Base-by-base conservation (phyloP, 2,888 invertebrate genomes). In the Agrotis exclamationis region DNA sequence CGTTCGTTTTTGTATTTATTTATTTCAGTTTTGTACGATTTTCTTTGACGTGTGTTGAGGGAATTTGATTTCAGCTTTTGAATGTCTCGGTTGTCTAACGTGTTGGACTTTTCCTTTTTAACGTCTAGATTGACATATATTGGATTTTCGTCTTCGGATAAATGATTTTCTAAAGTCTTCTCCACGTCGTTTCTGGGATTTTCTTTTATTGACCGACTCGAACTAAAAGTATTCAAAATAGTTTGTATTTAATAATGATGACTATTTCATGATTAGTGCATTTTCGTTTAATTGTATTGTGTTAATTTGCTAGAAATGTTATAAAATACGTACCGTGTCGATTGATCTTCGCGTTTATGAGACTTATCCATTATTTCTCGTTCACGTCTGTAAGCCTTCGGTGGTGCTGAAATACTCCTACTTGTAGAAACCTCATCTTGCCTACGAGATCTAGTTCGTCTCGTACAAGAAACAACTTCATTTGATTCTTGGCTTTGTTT, bases 351-450 rank as follows among this genome's bases (percentile, higher is more conserved):
- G 28, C 71, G 75, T 66, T 77, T 80, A 67, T 79, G 72, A 47
- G 83, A 74, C 73, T 84, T 89, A 70, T 87, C 88, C 50, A 74
- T 57, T 62, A 83, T 76, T 67, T 80, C 86, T 22, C 80, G 72
- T 81, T 80, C 86, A 28, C 80, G 72, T 82, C 82, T 87, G 56
- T 86, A 86, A 73, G 87, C 82, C 76, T 93, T 94, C 24, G 93
- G 92, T 62, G 95, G 94, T 79, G 93, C 95, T 1, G 95, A 95
- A 72, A 92, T 88, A 86, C 95, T 95, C 76, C 95, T 88, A 79
- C 75, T 92, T 65, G 88, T 76, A 33, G 83, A 78, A 28, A 71
- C 59, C 56, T 88, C 90, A 63, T 90, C 90, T 80, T 92, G 90
- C 70, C 85, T 91, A 67, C 89, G 91, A 64, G 84, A 72, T 76